phyloP scores from a whole-genome alignment of 2,888 invertebrate genomes.

The Napeogenes sylphis region DNA sequence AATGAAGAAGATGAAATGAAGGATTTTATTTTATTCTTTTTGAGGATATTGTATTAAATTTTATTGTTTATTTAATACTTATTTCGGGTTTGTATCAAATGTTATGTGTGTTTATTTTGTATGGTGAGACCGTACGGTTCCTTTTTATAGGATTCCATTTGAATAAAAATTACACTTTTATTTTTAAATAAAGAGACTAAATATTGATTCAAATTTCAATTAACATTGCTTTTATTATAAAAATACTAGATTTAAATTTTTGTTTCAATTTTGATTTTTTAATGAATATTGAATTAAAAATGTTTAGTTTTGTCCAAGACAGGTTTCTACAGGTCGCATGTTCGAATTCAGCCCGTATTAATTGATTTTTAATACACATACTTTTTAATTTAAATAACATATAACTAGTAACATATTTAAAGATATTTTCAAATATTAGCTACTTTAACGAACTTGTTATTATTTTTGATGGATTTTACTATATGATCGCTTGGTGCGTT shows the following conservation, averaged over 20 bases:
- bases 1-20: no score
- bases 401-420: no score
- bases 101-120: not conserved
- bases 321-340: no score
- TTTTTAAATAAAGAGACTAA: not conserved
- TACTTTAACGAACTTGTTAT: slow-evolving; percentile 3
- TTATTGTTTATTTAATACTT: not conserved
- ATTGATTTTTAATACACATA: no score
- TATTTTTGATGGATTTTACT: slow-evolving; percentile 46
- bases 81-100: not conserved
- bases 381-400: no score
- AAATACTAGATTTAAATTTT: not conserved
- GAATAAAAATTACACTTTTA: not conserved
- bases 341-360: no score
- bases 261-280: no score
- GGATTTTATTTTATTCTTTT: no score
- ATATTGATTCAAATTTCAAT: not conserved
- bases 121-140: not conserved
- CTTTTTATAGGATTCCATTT: not conserved
- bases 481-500: slow-evolving; percentile 40
- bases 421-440: not conserved
- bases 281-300: no score
- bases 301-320: no score
- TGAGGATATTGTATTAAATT: not conserved
- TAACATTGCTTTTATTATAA: not conserved